Percentiles rank a stretch among this genome's conserved stretches.
These are phyloP conservation scores for Helicolenus hilgendorfi DNA, from an alignment of 2,797 vertebrate genomes.

Conservation along the genomic window DNA sequence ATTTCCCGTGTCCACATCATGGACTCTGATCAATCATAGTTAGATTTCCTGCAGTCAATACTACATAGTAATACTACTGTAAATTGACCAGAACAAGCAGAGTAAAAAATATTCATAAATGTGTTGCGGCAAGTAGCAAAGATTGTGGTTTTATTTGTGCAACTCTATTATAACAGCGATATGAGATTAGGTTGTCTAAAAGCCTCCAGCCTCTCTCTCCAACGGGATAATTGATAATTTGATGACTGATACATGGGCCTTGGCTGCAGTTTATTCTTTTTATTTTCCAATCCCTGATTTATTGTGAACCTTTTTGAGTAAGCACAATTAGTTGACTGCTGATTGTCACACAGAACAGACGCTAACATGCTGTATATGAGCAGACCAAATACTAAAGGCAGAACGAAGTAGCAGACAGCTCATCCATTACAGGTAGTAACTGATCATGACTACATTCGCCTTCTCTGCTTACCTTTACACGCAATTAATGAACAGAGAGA, in stretches of 20 bases:
- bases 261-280: constrained; percentile 28
- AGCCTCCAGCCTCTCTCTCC: constrained; percentile 18
- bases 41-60: neutral
- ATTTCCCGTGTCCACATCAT: neutral
- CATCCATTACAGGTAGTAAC: constrained; percentile 32
- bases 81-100: neutral
- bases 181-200: neutral
- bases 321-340: constrained; percentile 17
- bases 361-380: neutral
- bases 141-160: neutral
- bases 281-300: constrained; percentile 37
- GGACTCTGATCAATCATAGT: neutral
- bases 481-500: constrained; percentile 48
- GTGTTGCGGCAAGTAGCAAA: neutral
- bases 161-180: neutral
- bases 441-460: constrained; percentile 42
- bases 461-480: constrained; percentile 42
- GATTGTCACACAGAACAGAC: constrained; percentile 22
- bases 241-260: constrained; percentile 18
- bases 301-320: constrained; percentile 33
- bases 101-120: neutral
- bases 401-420: constrained; percentile 23
- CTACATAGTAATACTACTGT: fast-evolving
- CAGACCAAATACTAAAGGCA: neutral
- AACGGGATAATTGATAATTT: constrained; percentile 39